Base-by-base conservation (phyloP, 2,113 vertebrate species). In the Steatornis caripensis region DNA sequence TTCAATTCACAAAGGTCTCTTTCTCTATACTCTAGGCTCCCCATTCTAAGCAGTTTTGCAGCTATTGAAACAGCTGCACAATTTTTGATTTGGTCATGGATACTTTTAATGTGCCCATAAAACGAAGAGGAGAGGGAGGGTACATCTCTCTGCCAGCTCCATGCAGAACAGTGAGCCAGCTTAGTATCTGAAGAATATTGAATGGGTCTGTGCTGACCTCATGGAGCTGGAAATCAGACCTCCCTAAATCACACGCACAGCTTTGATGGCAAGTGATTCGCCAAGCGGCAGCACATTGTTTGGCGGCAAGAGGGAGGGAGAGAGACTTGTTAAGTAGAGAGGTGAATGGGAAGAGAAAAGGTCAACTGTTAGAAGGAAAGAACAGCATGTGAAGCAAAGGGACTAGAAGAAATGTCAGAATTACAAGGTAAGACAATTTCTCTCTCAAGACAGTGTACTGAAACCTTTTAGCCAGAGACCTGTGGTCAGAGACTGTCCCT, bases 31-130 rank as follows among this genome's bases (percentile, higher is more conserved):
- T 96, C 92, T 58, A 68, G 95, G 95, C 96, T 97, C 97, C 79
- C 90, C 3, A 53, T 97, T 97, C 95, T 90, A 94, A 95, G 92
- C 94, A 95, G 89, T 96, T 97, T 97, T 96, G 96, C 91, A 89
- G 93, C 97, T 95, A 97, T 85, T 95, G 97, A 97, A 98, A 98
- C 97, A 98, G 97, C 97, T 98, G 97, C 96, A 97, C 94, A 87
- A 83, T 97, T 97, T 98, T 95, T 97, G 95, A 97, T 98, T 97
- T 97, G 96, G 95, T 97, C 96, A 89, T 96, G 97, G 97, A 97
- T 97, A 97, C 95, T 97, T 98, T 97, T 97, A 97, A 97, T 98
- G 97, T 89, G 87, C 90, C 70, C 96, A 97, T 98, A 98, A 98
- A 98, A 95, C 37, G 94, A 85, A 94, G 61, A 85, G 61, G 39